Evolutionary conservation across 2,113 vertebrate genomes (phyloP), one percentile per base, ranked within the genome.

Genomic region (Brevimyrus niger): DNA sequence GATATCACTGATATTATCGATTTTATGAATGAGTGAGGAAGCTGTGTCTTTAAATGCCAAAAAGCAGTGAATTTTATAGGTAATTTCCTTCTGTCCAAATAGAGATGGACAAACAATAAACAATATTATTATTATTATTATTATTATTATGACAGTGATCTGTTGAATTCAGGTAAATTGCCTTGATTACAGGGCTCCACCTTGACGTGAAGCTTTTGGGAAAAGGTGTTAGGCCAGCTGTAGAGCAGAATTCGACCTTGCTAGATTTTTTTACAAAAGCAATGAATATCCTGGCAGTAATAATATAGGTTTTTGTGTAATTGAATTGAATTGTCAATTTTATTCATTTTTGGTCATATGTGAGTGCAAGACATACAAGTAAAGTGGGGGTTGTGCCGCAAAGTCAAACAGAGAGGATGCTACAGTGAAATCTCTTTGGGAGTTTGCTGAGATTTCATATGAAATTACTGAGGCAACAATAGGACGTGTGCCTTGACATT

Each of bases 401-500:
- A 44, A 47, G 55, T 38, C 9, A 51, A n/a, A 50, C 35, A n/a
- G 50, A 44, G 19, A 53, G 80, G 48, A 87, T 38, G 23, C 84
- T 3, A 80, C 23, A 53, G 35, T 51, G 47, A 90, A 44, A 58
- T 19, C 31, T 44, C 84, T n/a, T 65, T 31, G 19, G 31, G 47
- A 69, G 82, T 86, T 87, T 90, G 58, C 61, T 11, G 65, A 87
- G 31, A 87, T 87, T 87, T 87, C 85, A 50, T 46, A 42, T 46
- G 84, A 76, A 87, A 76, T 87, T 93, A 92, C 91, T 92, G 90
- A 94, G 92, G 93, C 92, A 92, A 92, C 91, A 92, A 89, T 89
- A 84, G 89, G 88, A 90, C 73, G 82, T 91, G 89, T 90, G 91
- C 91, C 88, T 89, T 95, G 94, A 94, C 94, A 95, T 95, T 95